Base-by-base conservation (phyloP, 35 echinoderm and acorn worm genomes). In the Apostichopus parvimensis region DNA sequence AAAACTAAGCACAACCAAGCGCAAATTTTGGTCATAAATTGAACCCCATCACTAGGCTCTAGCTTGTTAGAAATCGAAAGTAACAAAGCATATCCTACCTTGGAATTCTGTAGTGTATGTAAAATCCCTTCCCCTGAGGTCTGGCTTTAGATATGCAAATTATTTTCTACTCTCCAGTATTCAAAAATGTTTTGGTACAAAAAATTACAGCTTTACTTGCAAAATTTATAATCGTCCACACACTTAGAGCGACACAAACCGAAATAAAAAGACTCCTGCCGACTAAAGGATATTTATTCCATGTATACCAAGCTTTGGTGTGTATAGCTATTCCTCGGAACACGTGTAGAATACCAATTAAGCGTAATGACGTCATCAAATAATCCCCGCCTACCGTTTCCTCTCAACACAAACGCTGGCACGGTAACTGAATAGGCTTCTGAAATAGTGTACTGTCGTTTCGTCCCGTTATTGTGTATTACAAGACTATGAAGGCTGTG, bases 271-370 rank as follows among this genome's bases (percentile, higher is more conserved):
- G n/a, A 24, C 54, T 23, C 34, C 81, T 84, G 54, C 1, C 58
- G 54, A 52, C 56, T 84, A 57, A 58, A 23, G 54, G 81, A 56
- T 84, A 84, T 84, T 84, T 84, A 84, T 84, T 21, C 54, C 81
- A 58, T 59, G 57, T 84, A 84, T 59, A 84, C 81, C 11, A 23
- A 84, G 22, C 81, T 58, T 58, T 84, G 81, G 55, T 84, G 81
- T 84, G 81, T 84, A 84, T 58, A 84, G 81, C 81, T 84, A 84
- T 84, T 84, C 81, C 17, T 18, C 54, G 12, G 81, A 84, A 84
- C 81, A 84, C 81, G 81, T 84, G 81, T 84, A 84, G 81, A 59
- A 84, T 84, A 59, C 81, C 81, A 84, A 84, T 84, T 84, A 84
- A 84, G 81, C 54, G 55, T 84, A 59, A 84, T 84, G 81, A 84